A percentile compares a stretch with the other conserved stretches of the same genome.
These are phyloP conservation scores for Drosophila demipolita DNA, from an alignment of 2,888 invertebrate species.

Conservation along the genomic window DNA sequence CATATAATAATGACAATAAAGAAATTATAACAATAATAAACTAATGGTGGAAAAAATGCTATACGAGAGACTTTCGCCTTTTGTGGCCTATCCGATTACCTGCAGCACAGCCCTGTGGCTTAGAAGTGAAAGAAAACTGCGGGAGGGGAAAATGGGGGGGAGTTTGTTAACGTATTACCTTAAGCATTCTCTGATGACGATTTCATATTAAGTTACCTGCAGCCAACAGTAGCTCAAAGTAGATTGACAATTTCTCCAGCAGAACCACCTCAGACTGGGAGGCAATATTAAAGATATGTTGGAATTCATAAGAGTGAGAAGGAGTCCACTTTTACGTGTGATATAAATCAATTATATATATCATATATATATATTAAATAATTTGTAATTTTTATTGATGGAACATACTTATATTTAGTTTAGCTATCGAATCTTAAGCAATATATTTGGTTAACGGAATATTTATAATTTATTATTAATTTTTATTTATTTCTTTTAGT, in stretches of 20 bases:
- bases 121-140: conserved; percentile 19
- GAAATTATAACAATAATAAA: conserved; percentile 79
- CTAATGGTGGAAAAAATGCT: conserved; percentile 69
- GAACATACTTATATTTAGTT: background rate
- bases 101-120: conserved; percentile 43
- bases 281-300: background rate
- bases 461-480: background rate
- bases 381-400: background rate
- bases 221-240: conserved; percentile 27
- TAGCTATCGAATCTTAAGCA: background rate
- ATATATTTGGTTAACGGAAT: too few species aligned
- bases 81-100: conserved; percentile 74
- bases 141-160: conserved; percentile 2
- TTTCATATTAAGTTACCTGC: conserved; percentile 60
- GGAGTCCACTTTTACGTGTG: background rate
- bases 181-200: conserved; percentile 38
- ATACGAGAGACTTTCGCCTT: conserved; percentile 69
- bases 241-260: conserved; percentile 2
- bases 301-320: background rate
- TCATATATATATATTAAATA: background rate
- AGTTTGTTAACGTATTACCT: conserved; percentile 14
- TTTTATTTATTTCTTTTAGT: background rate
- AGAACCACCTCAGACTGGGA: background rate
- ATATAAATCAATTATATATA: background rate
- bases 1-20: conserved; percentile 76